phyloP scores from a whole-genome alignment of 1,140 invertebrate species.

The Dufourea novaeangliae region DNA sequence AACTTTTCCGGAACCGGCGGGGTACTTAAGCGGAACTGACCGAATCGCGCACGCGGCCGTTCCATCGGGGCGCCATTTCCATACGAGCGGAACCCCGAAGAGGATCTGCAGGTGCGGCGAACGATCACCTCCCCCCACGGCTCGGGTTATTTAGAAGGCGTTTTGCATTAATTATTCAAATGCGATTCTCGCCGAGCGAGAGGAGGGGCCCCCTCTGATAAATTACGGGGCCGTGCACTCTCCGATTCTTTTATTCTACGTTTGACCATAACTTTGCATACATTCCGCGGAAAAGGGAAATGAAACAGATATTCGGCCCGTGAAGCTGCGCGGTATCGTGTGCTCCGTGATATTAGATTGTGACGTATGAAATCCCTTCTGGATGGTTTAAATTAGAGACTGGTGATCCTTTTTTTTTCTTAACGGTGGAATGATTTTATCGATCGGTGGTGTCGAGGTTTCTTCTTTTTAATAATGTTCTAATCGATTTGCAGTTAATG shows the following conservation, averaged over 20 bases:
- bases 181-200: slow-evolving; percentile 66
- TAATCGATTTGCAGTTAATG: no score
- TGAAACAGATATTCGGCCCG: neutral
- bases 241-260: slow-evolving; percentile 70
- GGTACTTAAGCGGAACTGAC: slow-evolving; percentile 73
- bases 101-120: slow-evolving; percentile 72
- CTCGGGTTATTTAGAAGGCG: slow-evolving; percentile 77
- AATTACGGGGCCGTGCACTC: slow-evolving; percentile 72
- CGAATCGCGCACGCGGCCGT: slow-evolving; percentile 75
- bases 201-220: slow-evolving; percentile 77
- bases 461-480: no score
- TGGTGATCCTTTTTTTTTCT: neutral
- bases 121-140: slow-evolving; percentile 61
- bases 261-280: slow-evolving; percentile 23
- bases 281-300: neutral
- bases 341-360: neutral
- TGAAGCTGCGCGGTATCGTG: neutral
- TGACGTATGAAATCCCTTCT: neutral
- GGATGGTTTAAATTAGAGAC: neutral
- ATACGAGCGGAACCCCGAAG: slow-evolving; percentile 55
- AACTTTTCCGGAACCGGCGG: slow-evolving; percentile 55
- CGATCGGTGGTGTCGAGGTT: neutral
- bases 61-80: slow-evolving; percentile 67
- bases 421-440: neutral
- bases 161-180: slow-evolving; percentile 82